These are phyloP conservation scores for Molossus molossus DNA, from an alignment of 2,797 vertebrate genomes.

Conservation along the genomic window DNA sequence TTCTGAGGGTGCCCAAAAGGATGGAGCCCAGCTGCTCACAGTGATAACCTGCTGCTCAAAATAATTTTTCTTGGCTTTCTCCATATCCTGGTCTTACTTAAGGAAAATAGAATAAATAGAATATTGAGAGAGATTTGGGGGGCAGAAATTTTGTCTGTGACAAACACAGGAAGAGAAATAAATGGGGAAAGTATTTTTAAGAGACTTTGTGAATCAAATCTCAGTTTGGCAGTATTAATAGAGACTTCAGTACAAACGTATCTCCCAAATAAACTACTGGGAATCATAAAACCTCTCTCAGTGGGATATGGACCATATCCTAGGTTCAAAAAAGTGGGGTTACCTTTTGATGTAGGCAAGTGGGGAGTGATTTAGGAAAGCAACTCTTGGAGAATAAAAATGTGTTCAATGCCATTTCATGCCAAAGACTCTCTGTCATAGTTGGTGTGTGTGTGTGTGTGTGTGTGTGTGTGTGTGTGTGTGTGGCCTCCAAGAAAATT, in stretches of 20 bases:
- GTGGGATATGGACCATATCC: background rate
- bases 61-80: background rate
- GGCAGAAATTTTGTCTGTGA: background rate
- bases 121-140: background rate
- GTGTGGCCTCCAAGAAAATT: background rate
- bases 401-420: background rate
- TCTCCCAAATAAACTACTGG: background rate
- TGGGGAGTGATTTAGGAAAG: background rate
- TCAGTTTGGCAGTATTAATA: background rate
- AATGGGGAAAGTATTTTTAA: background rate
- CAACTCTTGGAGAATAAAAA: background rate
- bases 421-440: background rate
- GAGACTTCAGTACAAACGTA: background rate
- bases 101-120: constrained; percentile 12
- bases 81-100: background rate
- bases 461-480: background rate
- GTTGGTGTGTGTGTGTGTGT: background rate
- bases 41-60: background rate
- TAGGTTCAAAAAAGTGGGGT: background rate
- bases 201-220: background rate
- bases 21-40: background rate
- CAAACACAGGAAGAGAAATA: background rate
- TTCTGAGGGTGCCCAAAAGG: background rate
- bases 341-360: background rate
- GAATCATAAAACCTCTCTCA: background rate